Base-by-base conservation (phyloP, 2,888 invertebrate species). In the Agriopis marginaria region DNA sequence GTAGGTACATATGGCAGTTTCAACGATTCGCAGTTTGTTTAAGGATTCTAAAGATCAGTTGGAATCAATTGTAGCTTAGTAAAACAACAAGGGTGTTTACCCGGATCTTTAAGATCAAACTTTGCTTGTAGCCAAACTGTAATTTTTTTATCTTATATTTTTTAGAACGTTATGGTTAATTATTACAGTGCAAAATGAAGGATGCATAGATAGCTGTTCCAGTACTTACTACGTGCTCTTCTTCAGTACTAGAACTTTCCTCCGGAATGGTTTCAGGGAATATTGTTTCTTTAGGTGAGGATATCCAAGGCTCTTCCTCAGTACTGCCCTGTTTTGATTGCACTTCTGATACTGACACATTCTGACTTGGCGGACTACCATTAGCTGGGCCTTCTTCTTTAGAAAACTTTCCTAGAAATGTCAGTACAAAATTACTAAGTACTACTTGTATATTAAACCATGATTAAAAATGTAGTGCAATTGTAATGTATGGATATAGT, bases 221-320 rank as follows among this genome's bases (percentile, higher is more conserved):
- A 45, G 53, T 72, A 83, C 89, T 91, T 87, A 96, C 98, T 82
- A 98, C 98, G 86, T 98, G 98, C 86, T 98, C 98, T 84, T 98
- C 98, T 89, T 98, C 98, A 65, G 98, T 97, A 80, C 98, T 98
- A 5, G 98, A 98, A 83, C 97, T 98, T 89, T 98, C 98, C 90
- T 98, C 98, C 0, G 98, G 98, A 79, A 98, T 98, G 8, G 98
- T 98, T 95, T 98, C 98, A 10, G 98, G 98, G 85, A 98, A 98
- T 68, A 96, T 96, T 14, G 97, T 97, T 74, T 98, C 98, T 87
- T 98, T 98, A 6, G 98, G 97, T 10, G 98, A 98, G 5, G 97
- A 97, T 12, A 97, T 95, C 97, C 97, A 97, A 14, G 95, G 96
- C 95, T 97, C 96, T 73, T 97, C 96, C 66, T 96, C 96, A 11